Percentiles rank a stretch among this genome's conserved stretches.
phyloP scores from a whole-genome alignment of 2,113 vertebrate genomes.

The Carollia perspicillata region DNA sequence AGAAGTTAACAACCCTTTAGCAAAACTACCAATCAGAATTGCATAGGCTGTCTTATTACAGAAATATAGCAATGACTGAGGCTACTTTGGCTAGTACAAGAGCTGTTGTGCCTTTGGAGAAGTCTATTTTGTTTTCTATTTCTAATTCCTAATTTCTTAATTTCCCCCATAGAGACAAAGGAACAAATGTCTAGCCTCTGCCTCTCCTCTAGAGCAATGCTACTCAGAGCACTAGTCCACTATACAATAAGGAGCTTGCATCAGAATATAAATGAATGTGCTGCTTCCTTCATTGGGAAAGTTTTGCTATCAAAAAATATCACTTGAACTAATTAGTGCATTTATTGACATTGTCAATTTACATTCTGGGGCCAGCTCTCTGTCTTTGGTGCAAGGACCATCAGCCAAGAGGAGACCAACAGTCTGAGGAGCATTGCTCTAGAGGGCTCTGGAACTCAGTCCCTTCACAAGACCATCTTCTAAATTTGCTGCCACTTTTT shows the following conservation, averaged over 20 bases:
- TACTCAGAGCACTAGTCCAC: not conserved
- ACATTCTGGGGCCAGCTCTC: not conserved
- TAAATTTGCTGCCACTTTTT: not conserved
- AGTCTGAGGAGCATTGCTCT: not conserved
- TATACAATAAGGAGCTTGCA: not conserved
- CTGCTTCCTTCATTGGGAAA: not conserved
- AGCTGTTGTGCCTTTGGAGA: not conserved
- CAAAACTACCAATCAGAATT: not conserved
- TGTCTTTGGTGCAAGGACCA: not conserved
- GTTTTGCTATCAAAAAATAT: not conserved
- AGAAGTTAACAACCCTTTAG: not conserved
- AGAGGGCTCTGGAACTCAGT: not conserved
- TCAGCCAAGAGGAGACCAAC: not conserved
- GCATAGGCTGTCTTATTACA: not conserved
- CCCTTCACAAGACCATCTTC: not conserved
- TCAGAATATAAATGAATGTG: not conserved
- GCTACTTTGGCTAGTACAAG: not conserved
- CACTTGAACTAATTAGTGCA: not conserved
- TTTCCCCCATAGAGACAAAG: not conserved
- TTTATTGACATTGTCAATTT: not conserved
- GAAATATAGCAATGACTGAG: not conserved
- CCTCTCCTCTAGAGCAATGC: not conserved
- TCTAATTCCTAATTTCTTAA: not conserved
- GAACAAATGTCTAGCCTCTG: not conserved
- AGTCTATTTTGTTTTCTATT: not conserved